phyloP scores from a whole-genome alignment of 2,888 invertebrate species.

The Rutpela maculata region DNA sequence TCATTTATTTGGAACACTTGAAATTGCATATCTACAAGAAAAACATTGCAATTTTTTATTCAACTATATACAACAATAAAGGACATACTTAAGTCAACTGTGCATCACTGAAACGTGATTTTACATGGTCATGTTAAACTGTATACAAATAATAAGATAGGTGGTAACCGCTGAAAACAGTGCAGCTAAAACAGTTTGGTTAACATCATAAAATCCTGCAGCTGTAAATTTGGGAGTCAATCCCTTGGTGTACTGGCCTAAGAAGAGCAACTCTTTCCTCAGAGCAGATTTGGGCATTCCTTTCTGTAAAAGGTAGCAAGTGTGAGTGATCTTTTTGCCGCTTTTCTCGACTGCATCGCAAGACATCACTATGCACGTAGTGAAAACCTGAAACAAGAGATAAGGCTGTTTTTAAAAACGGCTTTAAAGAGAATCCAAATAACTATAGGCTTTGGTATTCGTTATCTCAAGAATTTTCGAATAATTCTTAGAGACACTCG shows the following conservation, averaged over 20 bases:
- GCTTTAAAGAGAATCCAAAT: too few species aligned
- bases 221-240: slow-evolving; percentile 22
- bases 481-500: too few species aligned
- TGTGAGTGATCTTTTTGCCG: slow-evolving; percentile 11
- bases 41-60: background rate
- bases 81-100: too few species aligned
- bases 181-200: slow-evolving; percentile 21
- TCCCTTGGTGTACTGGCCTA: slow-evolving; percentile 9
- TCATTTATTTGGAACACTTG: too few species aligned
- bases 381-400: slow-evolving; percentile 18
- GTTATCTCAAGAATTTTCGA: too few species aligned
- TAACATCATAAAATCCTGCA: slow-evolving; percentile 42
- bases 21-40: too few species aligned
- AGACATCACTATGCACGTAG: slow-evolving; percentile 11
- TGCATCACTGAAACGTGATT: too few species aligned
- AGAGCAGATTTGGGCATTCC: slow-evolving; percentile 21
- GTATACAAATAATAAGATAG: slow-evolving; percentile 36
- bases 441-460: too few species aligned
- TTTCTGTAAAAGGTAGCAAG: slow-evolving; percentile 29
- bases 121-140: slow-evolving; percentile 31
- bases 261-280: slow-evolving; percentile 23
- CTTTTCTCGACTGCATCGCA: slow-evolving; percentile 31
- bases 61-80: too few species aligned
- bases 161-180: slow-evolving; percentile 34
- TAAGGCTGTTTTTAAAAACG: background rate